Conservation (phyloP, 1,140 invertebrate genomes). For the Himalopsyche phryganea region DNA sequence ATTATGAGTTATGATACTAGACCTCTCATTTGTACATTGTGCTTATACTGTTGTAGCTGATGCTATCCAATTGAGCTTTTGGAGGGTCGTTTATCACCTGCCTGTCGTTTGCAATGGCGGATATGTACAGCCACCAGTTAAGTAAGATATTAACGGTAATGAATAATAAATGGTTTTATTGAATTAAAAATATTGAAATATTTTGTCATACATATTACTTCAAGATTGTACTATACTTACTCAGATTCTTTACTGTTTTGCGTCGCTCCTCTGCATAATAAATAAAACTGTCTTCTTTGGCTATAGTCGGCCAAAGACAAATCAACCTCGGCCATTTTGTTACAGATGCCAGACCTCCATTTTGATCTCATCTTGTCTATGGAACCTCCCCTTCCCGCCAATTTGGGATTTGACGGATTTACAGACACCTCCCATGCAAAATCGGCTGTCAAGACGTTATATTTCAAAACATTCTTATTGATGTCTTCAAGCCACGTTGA, state of each 20-base stretch:
- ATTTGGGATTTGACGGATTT: conserved; percentile 7
- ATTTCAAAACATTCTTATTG: conserved; percentile 18
- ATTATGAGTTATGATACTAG: too few relatives aligned
- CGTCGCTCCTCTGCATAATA: conserved; percentile 24
- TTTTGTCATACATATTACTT: too few relatives aligned
- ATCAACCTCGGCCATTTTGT: neutral
- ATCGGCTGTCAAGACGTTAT: conserved; percentile 24
- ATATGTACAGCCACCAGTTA: too few relatives aligned
- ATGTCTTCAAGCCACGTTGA: conserved; percentile 19
- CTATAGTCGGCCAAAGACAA: conserved; percentile 3
- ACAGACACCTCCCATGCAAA: conserved; percentile 25
- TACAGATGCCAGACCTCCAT: conserved; percentile 21
- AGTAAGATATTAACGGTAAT: too few relatives aligned
- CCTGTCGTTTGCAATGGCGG: too few relatives aligned
- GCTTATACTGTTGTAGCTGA: too few relatives aligned
- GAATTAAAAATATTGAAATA: too few relatives aligned
- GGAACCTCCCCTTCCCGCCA: conserved; percentile 3
- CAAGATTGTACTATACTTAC: conserved; percentile 16
- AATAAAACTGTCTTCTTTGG: conserved; percentile 19
- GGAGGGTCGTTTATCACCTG: too few relatives aligned
- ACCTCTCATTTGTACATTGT: too few relatives aligned
- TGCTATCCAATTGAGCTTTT: too few relatives aligned
- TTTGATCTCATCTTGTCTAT: conserved; percentile 10
- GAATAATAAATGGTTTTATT: too few relatives aligned
- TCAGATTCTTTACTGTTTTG: conserved; percentile 18